phyloP scores from a whole-genome alignment of 2,888 invertebrate genomes.

The Silvanus unidentatus region DNA sequence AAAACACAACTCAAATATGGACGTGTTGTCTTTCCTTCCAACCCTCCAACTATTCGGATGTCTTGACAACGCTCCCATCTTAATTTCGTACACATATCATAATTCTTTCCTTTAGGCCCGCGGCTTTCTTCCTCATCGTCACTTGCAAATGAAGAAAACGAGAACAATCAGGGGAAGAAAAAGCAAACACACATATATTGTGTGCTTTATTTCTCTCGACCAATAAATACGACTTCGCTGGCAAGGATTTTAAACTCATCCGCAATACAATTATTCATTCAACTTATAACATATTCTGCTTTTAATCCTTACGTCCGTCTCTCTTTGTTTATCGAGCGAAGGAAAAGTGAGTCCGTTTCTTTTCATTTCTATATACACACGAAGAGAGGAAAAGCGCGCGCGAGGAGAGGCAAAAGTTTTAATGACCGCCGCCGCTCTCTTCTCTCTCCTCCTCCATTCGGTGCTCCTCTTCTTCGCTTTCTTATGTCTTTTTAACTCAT shows the following conservation, averaged over 20 bases:
- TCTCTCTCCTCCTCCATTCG: constrained; percentile 26
- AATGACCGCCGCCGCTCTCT: constrained; percentile 41
- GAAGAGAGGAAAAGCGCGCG: too few species aligned
- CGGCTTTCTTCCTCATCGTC: too few species aligned
- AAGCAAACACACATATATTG: too few species aligned
- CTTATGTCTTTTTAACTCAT: constrained; percentile 25
- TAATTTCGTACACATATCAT: too few species aligned
- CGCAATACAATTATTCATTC: constrained; percentile 47
- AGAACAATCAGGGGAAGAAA: constrained; percentile 31
- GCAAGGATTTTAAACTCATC: constrained; percentile 47
- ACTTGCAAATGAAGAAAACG: too few species aligned
- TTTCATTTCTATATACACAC: constrained; percentile 23
- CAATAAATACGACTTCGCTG: constrained; percentile 45
- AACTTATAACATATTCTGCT: constrained; percentile 47
- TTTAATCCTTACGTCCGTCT: constrained; percentile 39
- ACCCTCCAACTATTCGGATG: too few species aligned
- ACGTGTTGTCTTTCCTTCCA: too few species aligned
- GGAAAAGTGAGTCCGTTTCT: constrained; percentile 44
- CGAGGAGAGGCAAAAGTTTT: constrained; percentile 45
- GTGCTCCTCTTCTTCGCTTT: constrained; percentile 35
- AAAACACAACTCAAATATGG: constrained; percentile 20
- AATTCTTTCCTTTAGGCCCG: too few species aligned
- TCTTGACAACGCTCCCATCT: too few species aligned
- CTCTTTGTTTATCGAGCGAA: constrained; percentile 43
- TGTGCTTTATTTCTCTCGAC: constrained; percentile 35